phyloP scores from a whole-genome alignment of 2,888 invertebrate genomes.

The Pyrochroa serraticornis region DNA sequence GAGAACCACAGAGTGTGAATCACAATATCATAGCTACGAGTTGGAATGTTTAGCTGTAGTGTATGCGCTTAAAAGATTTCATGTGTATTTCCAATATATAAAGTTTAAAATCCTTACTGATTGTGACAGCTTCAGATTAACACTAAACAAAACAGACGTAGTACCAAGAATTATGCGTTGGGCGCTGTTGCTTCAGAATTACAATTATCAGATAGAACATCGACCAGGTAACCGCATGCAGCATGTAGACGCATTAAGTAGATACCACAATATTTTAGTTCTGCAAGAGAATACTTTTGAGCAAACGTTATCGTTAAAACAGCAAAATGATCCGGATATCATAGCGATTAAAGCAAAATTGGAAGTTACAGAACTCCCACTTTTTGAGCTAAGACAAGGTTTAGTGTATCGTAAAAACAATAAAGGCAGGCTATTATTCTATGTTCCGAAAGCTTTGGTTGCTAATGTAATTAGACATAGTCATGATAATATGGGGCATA shows the following conservation, averaged over 20 bases:
- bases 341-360: slow-evolving; percentile 23
- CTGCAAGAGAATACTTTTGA: slow-evolving; percentile 32
- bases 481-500: slow-evolving; percentile 40
- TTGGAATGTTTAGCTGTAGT: slow-evolving; percentile 42
- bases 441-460: slow-evolving; percentile 30
- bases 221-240: slow-evolving; percentile 23
- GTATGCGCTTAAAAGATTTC: slow-evolving; percentile 38
- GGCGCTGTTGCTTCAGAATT: slow-evolving; percentile 24
- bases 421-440: slow-evolving; percentile 7
- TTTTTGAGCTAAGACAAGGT: slow-evolving; percentile 32
- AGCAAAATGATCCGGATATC: slow-evolving; percentile 29
- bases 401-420: slow-evolving; percentile 23
- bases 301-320: slow-evolving; percentile 18
- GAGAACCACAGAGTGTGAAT: slow-evolving; percentile 35
- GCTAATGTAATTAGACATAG: slow-evolving; percentile 31
- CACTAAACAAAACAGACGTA: slow-evolving; percentile 25
- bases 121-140: slow-evolving; percentile 26
- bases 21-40: slow-evolving; percentile 44
- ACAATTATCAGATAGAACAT: slow-evolving; percentile 29
- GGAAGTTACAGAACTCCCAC: slow-evolving; percentile 13
- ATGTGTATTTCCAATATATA: slow-evolving; percentile 28
- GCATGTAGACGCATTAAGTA: slow-evolving; percentile 29
- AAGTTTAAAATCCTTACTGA: slow-evolving; percentile 30
- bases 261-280: slow-evolving; percentile 21
- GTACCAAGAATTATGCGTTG: slow-evolving; percentile 26